Evolutionary conservation across 2,113 vertebrate genomes (phyloP), one percentile per base, ranked within the genome.

Genomic region (Alectura lathami): DNA sequence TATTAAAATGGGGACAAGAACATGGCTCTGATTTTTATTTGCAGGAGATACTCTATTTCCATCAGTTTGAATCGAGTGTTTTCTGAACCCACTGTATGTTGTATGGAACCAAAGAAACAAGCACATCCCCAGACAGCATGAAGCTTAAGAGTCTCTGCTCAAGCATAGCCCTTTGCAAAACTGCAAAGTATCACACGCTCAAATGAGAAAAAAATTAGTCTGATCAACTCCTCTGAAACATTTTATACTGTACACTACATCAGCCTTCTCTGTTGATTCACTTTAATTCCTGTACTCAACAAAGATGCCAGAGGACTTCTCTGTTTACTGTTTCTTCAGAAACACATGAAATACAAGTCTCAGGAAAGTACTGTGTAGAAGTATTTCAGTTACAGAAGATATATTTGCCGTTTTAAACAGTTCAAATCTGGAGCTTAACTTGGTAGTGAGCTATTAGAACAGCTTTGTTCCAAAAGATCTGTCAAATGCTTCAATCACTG

Each of bases 101-200:
- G 23, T 47, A 34, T 6, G 34, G 29, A 79, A n/a, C 38, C 32
- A 53, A 38, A 36, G 47, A 51, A 50, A 7, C 36, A 60, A 6
- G 21, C 3, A 16, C 34, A 51, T 23, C 27, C 27, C 18, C 40
- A 34, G 48, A 6, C 4, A 34, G 29, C 5, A 8, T 1, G 2
- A 72, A 54, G 57, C 23, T 6, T 70, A 23, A 47, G 57, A 40
- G 11, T 18, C 18, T 16, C 36, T 8, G 11, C 18, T 63, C 34
- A 13, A 72, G 75, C 29, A 72, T 29, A 27, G n/a, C 0, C 1
- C 29, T 47, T n/a, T 4, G 6, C 1, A 0, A 36, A 69, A 53
- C 22, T 32, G 40, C 29, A 2, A 70, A 56, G 24, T 13, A 40
- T 40, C 48, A 18, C 18, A 8, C 1, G 29, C 40, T 47, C 56